Percentiles rank a stretch among this genome's conserved stretches.
Conservation (phyloP, 1,140 invertebrate genomes). For the Asobara japonica region DNA sequence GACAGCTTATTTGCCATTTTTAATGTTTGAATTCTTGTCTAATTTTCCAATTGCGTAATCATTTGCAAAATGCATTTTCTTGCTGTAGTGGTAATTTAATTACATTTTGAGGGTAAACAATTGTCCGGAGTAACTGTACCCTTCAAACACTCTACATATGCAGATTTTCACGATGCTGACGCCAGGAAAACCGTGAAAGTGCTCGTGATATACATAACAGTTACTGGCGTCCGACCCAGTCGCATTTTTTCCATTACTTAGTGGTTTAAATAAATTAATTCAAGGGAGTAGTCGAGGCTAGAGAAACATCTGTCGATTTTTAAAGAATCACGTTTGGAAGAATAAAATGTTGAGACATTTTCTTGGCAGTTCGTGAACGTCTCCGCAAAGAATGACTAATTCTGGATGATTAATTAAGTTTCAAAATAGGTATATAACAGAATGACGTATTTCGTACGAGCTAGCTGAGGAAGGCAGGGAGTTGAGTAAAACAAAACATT, state of each 20-base stretch:
- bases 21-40: too few species aligned
- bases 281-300: background rate
- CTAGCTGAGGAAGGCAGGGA: too few species aligned
- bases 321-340: background rate
- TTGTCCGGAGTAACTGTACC: background rate
- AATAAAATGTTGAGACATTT: too few species aligned
- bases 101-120: background rate
- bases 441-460: too few species aligned
- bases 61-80: background rate
- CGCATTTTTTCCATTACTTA: background rate
- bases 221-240: background rate
- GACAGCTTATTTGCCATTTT: too few species aligned
- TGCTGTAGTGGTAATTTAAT: background rate
- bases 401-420: too few species aligned
- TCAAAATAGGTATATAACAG: too few species aligned
- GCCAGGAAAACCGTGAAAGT: background rate
- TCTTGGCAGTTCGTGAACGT: too few species aligned
- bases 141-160: background rate
- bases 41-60: background rate
- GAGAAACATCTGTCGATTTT: background rate
- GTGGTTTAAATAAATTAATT: background rate
- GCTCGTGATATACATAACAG: background rate
- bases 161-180: conserved; percentile 5
- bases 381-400: too few species aligned
- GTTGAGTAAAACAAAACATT: too few species aligned